phyloP scores from a whole-genome alignment of 1,140 invertebrate genomes.

The Apis florea region DNA sequence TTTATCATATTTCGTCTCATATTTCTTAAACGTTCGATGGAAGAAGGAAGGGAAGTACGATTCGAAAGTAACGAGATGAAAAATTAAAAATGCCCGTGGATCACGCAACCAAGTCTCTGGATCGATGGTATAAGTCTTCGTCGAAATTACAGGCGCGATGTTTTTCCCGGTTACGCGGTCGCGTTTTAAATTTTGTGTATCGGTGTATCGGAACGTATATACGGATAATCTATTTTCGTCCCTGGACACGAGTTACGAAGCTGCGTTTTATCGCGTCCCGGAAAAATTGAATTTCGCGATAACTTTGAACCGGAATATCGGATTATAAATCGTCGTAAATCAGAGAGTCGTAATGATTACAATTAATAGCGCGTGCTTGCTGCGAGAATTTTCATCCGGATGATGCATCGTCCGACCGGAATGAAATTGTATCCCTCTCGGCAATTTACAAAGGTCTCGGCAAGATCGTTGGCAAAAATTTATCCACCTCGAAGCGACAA shows the following conservation, averaged over 20 bases:
- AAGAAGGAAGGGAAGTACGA: no score
- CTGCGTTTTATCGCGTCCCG: constrained; percentile 9
- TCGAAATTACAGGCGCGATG: neutral
- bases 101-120: neutral
- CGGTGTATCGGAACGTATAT: neutral
- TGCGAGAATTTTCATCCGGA: neutral
- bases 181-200: neutral
- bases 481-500: no score
- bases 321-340: constrained; percentile 17
- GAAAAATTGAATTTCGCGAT: constrained; percentile 21
- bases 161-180: neutral
- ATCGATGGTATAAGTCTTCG: no score
- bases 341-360: neutral
- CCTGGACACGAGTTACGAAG: neutral
- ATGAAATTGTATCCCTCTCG: neutral
- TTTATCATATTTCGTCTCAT: no score
- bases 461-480: neutral
- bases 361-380: constrained; percentile 19
- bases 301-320: constrained; percentile 21
- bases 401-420: neutral
- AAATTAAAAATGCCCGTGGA: no score
- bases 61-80: no score
- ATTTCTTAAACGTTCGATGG: no score
- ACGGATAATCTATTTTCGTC: constrained; percentile 16
- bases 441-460: neutral